Conservation (phyloP, 1,140 invertebrate genomes). For the Piezodorus guildinii region DNA sequence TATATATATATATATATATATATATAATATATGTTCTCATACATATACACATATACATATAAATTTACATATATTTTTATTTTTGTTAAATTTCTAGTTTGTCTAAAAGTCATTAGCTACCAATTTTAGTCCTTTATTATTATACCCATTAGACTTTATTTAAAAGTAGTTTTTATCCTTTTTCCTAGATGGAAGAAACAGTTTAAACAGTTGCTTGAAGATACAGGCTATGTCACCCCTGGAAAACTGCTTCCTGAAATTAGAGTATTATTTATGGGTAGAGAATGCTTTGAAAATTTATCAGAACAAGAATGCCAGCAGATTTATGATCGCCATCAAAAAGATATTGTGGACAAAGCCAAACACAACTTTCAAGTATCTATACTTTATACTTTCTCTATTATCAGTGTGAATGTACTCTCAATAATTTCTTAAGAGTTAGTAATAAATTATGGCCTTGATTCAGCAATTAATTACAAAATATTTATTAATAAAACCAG, state of each 20-base stretch:
- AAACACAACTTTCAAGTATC: conserved; percentile 77
- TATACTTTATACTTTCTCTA: neutral
- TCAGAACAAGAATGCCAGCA: conserved; percentile 80
- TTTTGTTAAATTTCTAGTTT: no score
- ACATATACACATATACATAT: no score
- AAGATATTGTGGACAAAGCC: conserved; percentile 79
- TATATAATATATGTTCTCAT: no score
- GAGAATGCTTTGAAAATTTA: conserved; percentile 87
- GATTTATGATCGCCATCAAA: conserved; percentile 91
- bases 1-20: no score
- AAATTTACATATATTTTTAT: no score
- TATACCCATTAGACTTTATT: neutral
- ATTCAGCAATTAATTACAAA: no score
- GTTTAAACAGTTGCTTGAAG: conserved; percentile 86
- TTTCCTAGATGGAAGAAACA: conserved; percentile 69
- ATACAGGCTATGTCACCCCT: conserved; percentile 86
- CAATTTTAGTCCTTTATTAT: neutral
- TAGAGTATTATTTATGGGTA: conserved; percentile 83
- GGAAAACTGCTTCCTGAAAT: conserved; percentile 88
- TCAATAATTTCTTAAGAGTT: no score
- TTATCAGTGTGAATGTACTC: no score
- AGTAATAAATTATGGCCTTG: no score
- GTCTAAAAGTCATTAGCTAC: no score
- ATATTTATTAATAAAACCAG: no score
- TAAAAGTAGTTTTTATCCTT: conserved; percentile 15